A percentile compares a stretch with the other conserved stretches of the same genome.
Evolutionary conservation across 2,888 invertebrate genomes (phyloP).

Genomic region (Dynastes maya): DNA sequence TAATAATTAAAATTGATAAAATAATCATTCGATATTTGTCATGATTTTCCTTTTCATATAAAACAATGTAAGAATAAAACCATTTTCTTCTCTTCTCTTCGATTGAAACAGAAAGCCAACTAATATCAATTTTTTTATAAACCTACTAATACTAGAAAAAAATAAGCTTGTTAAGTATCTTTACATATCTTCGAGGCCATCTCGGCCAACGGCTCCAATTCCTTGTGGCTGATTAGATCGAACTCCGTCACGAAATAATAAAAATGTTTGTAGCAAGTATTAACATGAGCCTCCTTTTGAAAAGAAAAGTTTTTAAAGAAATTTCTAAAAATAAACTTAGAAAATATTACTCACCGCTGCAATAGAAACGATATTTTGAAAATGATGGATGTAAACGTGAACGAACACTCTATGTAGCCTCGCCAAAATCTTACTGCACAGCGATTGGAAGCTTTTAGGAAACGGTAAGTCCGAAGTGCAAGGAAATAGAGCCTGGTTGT

Average conservation of each 20-base stretch:
- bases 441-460: conserved; percentile 84
- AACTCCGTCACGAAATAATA: conserved; percentile 93
- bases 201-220: conserved; percentile 87
- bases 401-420: conserved; percentile 92
- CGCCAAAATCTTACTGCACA: conserved; percentile 90
- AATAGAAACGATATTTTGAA: conserved; percentile 88
- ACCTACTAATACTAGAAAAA: neutral
- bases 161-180: conserved; percentile 64
- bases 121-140: conserved; percentile 20
- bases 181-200: conserved; percentile 84
- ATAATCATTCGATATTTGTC: conserved; percentile 11
- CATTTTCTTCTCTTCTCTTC: neutral
- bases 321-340: conserved; percentile 13
- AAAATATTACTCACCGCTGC: conserved; percentile 81
- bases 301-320: conserved; percentile 1
- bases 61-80: conserved; percentile 33
- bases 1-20: neutral
- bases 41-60: conserved; percentile 1
- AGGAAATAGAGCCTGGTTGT: conserved; percentile 90
- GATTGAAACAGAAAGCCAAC: conserved; percentile 13
- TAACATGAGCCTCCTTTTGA: conserved; percentile 91
- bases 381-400: conserved; percentile 95
- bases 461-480: conserved; percentile 89
- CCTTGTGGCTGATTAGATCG: conserved; percentile 83
- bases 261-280: conserved; percentile 95